phyloP scores from a whole-genome alignment of 2,113 vertebrate genomes.

The Lasiurus borealis region DNA sequence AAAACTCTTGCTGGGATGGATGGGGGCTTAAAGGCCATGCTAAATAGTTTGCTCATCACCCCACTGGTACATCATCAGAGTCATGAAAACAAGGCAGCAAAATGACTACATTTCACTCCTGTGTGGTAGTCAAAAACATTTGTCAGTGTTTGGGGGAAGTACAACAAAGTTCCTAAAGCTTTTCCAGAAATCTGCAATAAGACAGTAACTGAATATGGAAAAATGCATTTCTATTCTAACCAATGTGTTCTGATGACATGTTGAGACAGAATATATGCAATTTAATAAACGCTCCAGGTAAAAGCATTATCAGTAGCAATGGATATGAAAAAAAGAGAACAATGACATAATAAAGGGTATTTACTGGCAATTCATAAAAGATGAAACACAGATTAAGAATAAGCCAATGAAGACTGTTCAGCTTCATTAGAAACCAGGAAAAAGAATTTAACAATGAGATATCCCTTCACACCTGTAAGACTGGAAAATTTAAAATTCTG shows the following conservation, averaged over 20 bases:
- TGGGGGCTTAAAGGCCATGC: neutral
- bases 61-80: neutral
- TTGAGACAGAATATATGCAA: neutral
- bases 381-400: neutral
- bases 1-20: neutral
- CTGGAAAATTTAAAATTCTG: neutral
- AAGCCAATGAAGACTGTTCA: neutral
- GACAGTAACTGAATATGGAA: neutral
- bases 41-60: neutral
- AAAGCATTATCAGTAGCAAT: neutral
- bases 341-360: neutral
- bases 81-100: neutral
- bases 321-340: neutral
- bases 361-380: neutral
- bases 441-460: neutral
- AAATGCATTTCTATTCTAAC: conserved; percentile 17
- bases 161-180: neutral
- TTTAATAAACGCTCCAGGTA: neutral
- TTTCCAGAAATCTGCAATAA: neutral
- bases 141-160: neutral
- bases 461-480: neutral
- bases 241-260: neutral
- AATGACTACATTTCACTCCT: neutral
- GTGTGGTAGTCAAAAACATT: neutral
- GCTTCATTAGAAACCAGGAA: neutral